Conservation (phyloP, 2,888 invertebrate species). For the Drosophila sordidula region DNA sequence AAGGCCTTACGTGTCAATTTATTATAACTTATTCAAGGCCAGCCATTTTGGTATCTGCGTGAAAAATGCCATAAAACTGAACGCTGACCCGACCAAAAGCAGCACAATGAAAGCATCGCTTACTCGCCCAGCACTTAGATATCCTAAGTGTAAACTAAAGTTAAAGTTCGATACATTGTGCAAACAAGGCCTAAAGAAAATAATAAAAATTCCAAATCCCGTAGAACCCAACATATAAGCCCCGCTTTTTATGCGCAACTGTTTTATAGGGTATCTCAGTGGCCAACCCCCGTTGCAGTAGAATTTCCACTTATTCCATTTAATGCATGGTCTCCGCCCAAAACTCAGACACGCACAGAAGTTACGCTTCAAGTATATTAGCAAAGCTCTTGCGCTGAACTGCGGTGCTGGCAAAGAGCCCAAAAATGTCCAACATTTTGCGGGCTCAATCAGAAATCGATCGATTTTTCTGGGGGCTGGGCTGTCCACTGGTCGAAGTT, state of each 20-base stretch:
- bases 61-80: slow-evolving; percentile 65
- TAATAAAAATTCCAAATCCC: no score
- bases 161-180: background rate
- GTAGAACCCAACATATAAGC: background rate
- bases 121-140: slow-evolving; percentile 1
- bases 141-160: background rate
- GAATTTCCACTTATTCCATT: slow-evolving; percentile 8
- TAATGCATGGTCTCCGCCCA: slow-evolving; percentile 14
- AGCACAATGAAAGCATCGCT: slow-evolving; percentile 17
- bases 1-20: slow-evolving; percentile 78
- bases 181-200: background rate
- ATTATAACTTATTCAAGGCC: slow-evolving; percentile 80
- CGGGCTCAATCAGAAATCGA: slow-evolving; percentile 50
- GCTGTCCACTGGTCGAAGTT: slow-evolving; percentile 37
- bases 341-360: slow-evolving; percentile 33
- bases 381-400: slow-evolving; percentile 21
- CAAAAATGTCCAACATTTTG: slow-evolving; percentile 33
- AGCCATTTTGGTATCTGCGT: slow-evolving; percentile 65
- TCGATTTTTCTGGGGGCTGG: slow-evolving; percentile 38
- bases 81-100: slow-evolving; percentile 39
- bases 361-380: slow-evolving; percentile 65
- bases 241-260: background rate
- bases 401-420: slow-evolving; percentile 35
- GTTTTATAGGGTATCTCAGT: slow-evolving; percentile 31
- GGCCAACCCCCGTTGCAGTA: background rate